These are phyloP conservation scores for Poeciliopsis paucimaculata DNA, from an alignment of 2,797 vertebrate genomes.

Conservation along the genomic window DNA sequence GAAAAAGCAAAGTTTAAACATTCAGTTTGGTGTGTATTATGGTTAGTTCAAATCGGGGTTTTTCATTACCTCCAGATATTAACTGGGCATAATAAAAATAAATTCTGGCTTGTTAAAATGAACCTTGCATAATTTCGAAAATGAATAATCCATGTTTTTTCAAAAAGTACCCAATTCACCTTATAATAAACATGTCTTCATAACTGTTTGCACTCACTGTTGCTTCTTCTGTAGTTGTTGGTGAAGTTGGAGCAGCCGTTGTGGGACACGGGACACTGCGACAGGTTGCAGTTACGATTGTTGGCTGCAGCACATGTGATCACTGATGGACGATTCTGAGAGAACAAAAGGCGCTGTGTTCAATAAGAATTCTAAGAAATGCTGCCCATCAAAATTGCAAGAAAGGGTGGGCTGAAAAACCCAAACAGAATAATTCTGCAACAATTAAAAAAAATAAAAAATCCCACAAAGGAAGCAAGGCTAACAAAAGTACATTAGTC, in stretches of 20 bases:
- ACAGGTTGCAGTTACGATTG: slow-evolving; percentile 95
- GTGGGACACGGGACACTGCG: slow-evolving; percentile 93
- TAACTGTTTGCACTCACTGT: slow-evolving; percentile 83
- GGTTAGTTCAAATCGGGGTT: neutral
- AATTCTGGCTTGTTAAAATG: neutral
- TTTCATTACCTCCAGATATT: neutral
- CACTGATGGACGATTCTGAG: slow-evolving; percentile 95
- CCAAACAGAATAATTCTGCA: neutral
- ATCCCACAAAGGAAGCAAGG: slow-evolving; percentile 2
- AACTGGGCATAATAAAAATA: neutral
- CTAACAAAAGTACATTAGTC: slow-evolving; percentile 29
- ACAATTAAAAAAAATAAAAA: neutral
- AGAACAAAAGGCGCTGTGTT: slow-evolving; percentile 19
- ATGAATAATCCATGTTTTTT: neutral
- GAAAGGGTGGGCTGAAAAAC: neutral
- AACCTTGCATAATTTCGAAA: neutral
- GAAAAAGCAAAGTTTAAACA: neutral
- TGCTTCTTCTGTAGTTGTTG: slow-evolving; percentile 88
- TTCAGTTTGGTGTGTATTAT: neutral
- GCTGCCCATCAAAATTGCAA: neutral
- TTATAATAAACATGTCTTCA: neutral
- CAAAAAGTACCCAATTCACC: neutral
- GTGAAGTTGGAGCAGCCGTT: slow-evolving; percentile 85
- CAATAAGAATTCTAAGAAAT: neutral
- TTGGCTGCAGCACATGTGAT: slow-evolving; percentile 96